phyloP scores from a whole-genome alignment of 2,888 invertebrate genomes.

The Trachelus stipa region DNA sequence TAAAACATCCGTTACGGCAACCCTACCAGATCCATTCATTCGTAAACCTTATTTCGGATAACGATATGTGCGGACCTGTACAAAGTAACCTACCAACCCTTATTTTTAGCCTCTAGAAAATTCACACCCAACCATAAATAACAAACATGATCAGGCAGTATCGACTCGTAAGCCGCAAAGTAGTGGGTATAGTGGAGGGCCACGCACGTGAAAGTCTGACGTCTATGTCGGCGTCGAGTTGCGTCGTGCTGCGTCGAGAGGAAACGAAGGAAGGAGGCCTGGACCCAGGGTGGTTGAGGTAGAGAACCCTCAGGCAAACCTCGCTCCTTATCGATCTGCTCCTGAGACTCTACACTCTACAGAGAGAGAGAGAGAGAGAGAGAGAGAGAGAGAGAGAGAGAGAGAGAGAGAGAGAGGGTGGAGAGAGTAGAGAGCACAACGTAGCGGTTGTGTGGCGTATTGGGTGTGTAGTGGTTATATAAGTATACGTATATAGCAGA shows the following conservation, averaged over 20 bases:
- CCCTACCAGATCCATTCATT: neutral
- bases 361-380: slow-evolving; percentile 26
- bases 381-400: slow-evolving; percentile 28
- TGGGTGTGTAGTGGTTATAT: neutral
- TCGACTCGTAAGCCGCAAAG: slow-evolving; percentile 25
- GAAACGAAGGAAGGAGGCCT: slow-evolving; percentile 47
- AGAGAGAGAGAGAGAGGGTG: slow-evolving; percentile 28
- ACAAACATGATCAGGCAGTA: neutral
- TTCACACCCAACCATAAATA: neutral
- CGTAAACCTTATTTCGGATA: neutral
- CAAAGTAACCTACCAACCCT: neutral
- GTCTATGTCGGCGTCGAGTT: slow-evolving; percentile 29
- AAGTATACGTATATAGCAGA: slow-evolving; percentile 14
- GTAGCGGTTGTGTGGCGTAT: neutral
- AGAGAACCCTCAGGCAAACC: slow-evolving; percentile 60
- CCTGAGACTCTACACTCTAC: slow-evolving; percentile 55
- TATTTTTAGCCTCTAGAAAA: neutral
- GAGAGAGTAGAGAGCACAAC: neutral
- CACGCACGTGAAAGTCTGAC: slow-evolving; percentile 31
- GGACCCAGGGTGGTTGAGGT: slow-evolving; percentile 45
- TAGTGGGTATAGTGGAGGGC: neutral
- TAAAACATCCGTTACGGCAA: neutral
- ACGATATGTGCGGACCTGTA: neutral
- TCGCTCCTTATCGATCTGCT: slow-evolving; percentile 65
- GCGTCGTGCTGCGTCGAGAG: slow-evolving; percentile 44